A percentile compares a stretch with the other conserved stretches of the same genome.
These are phyloP conservation scores for Tapirus indicus DNA, from an alignment of 2,797 vertebrate genomes.

Conservation along the genomic window DNA sequence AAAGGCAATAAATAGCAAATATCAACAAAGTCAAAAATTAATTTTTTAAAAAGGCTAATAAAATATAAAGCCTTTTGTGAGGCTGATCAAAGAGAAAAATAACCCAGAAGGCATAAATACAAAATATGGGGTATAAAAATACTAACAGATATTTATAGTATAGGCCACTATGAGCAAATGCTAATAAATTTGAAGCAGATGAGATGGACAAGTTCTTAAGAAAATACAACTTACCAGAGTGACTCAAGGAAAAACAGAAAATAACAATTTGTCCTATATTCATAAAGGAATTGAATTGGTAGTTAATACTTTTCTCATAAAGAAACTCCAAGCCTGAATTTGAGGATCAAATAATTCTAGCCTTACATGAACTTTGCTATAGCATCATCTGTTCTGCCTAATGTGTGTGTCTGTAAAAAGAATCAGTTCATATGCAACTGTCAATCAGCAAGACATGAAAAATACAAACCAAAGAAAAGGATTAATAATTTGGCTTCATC, in stretches of 20 bases:
- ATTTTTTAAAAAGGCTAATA: background rate
- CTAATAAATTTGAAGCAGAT: background rate
- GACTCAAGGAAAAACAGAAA: slow-evolving; percentile 6
- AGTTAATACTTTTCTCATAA: background rate
- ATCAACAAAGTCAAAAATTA: background rate
- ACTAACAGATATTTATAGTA: background rate
- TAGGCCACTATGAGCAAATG: background rate
- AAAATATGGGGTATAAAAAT: background rate
- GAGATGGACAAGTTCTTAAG: background rate
- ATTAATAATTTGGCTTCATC: background rate
- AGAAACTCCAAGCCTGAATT: background rate
- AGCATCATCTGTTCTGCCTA: background rate
- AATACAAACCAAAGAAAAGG: background rate
- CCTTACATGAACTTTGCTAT: background rate
- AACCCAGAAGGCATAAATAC: background rate
- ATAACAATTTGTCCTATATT: background rate
- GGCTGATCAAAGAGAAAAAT: background rate
- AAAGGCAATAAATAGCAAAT: background rate
- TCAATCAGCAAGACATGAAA: background rate
- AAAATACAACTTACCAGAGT: background rate
- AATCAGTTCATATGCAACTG: background rate
- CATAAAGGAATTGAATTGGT: background rate
- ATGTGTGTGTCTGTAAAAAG: background rate
- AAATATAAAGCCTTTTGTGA: background rate
- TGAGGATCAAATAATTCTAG: background rate